phyloP scores from a whole-genome alignment of 2,888 invertebrate species.

The Tromatobia lineatoria region DNA sequence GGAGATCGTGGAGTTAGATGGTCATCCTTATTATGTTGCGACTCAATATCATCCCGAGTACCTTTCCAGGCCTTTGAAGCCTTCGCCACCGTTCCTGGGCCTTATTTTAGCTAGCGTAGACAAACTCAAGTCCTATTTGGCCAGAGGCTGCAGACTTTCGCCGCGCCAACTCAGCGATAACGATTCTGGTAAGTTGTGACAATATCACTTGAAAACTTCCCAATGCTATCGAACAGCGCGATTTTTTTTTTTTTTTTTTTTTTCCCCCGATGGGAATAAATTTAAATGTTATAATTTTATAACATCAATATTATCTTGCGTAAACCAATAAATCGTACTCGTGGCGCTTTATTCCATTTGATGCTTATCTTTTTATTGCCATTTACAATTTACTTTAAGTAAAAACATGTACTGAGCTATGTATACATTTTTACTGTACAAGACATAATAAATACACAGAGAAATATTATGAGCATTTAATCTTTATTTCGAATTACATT shows the following conservation, averaged over 20 bases:
- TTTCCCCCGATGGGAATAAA: constrained; percentile 62
- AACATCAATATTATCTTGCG: no score
- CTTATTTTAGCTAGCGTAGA: constrained; percentile 95
- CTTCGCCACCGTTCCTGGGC: constrained; percentile 98
- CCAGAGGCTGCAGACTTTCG: constrained; percentile 91
- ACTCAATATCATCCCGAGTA: constrained; percentile 99
- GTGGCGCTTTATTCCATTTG: no score
- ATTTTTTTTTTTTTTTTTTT: not conserved
- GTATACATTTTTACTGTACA: no score
- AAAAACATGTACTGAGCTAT: no score
- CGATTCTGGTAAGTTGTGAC: constrained; percentile 87
- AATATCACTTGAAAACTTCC: not conserved
- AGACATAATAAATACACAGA: no score
- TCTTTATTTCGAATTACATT: no score
- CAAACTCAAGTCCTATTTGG: constrained; percentile 91
- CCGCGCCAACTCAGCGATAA: constrained; percentile 92
- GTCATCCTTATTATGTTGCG: constrained; percentile 97
- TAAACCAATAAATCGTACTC: no score
- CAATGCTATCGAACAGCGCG: not conserved
- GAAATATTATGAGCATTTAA: no score
- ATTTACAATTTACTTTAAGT: no score
- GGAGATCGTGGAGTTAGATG: constrained; percentile 96
- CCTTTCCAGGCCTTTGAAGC: constrained; percentile 94
- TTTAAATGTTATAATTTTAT: no score
- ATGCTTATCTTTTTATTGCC: no score